Base-by-base conservation (phyloP, 1,140 invertebrate species). In the Calephelis virginiensis region DNA sequence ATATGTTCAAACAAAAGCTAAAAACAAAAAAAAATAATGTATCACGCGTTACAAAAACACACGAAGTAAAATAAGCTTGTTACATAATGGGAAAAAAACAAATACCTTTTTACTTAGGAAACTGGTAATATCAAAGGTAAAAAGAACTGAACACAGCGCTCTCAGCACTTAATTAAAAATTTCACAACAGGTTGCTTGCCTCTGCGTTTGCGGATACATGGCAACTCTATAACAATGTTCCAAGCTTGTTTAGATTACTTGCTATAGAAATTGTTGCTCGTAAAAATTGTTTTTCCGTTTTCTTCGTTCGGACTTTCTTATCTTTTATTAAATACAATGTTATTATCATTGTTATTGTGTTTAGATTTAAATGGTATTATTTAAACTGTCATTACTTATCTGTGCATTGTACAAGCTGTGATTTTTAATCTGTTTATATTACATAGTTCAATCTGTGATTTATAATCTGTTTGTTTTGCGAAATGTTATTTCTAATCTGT, bases 131-230 rank as follows among this genome's bases (percentile, higher is more conserved):
- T 67, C 64, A 63, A 61, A 68, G 59, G 64, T 70, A 73, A 70
- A 61, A 75, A 74, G 63, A 73, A 65, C 61, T 64, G n/a, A 63
- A 66, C 65, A 67, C 70, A 74, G 74, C 70, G 62, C 72, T 71
- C 67, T 69, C 72, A 67, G 66, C 71, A 78, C 79, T 83, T 83
- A 83, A 83, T 83, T 83, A 83, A 83, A 83, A 83, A 83, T 78
- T 83, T 81, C 75, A 78, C 81, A 83, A 81, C 81, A 83, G 81
- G 81, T 83, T 78, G 73, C 77, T 83, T 78, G 73, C 77, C 75
- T 71, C 75, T 67, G 72, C 67, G 73, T 71, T 73, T 63, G 38
- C 69, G 64, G 75, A 72, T 73, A 74, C 66, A 70, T 68, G 63
- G 66, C 68, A 72, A 68, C 64, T 63, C 69, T 66, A 64, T 50